Evolutionary conservation across 2,888 invertebrate genomes (phyloP).

Genomic region (Caenorhabditis sp.): DNA sequence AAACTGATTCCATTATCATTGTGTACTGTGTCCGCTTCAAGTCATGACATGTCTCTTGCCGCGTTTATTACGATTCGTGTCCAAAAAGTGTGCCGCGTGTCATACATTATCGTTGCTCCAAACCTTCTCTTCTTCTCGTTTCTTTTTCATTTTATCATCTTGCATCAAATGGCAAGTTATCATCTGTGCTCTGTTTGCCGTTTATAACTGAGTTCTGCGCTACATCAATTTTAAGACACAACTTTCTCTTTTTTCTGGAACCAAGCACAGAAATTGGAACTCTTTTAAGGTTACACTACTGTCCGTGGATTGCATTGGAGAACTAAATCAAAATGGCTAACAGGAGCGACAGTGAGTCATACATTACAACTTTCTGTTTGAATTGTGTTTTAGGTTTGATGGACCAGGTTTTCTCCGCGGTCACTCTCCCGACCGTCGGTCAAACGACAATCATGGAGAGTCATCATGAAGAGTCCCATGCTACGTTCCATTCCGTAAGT

Average conservation of each 20-base stretch:
- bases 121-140: slow-evolving; percentile 13
- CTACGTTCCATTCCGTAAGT: slow-evolving; percentile 34
- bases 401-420: slow-evolving; percentile 50
- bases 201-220: slow-evolving; percentile 48
- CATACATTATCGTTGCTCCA: slow-evolving; percentile 44
- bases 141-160: slow-evolving; percentile 50
- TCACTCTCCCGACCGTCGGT: slow-evolving; percentile 46
- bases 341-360: slow-evolving; percentile 25
- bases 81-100: slow-evolving; percentile 57
- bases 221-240: slow-evolving; percentile 18
- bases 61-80: slow-evolving; percentile 36
- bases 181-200: slow-evolving; percentile 53
- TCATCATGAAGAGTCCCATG: slow-evolving; percentile 45
- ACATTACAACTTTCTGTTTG: neutral
- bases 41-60: slow-evolving; percentile 24
- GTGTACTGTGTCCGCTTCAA: slow-evolving; percentile 41
- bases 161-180: slow-evolving; percentile 62
- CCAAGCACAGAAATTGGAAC: neutral
- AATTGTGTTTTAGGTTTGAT: slow-evolving; percentile 37
- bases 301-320: slow-evolving; percentile 29
- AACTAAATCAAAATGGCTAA: slow-evolving; percentile 26
- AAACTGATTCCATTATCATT: slow-evolving; percentile 41
- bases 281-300: slow-evolving; percentile 36
- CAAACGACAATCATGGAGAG: slow-evolving; percentile 25
- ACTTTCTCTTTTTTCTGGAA: slow-evolving; percentile 29